phyloP scores from a whole-genome alignment of 2,888 invertebrate species.

The Hypselothyrea guttata region DNA sequence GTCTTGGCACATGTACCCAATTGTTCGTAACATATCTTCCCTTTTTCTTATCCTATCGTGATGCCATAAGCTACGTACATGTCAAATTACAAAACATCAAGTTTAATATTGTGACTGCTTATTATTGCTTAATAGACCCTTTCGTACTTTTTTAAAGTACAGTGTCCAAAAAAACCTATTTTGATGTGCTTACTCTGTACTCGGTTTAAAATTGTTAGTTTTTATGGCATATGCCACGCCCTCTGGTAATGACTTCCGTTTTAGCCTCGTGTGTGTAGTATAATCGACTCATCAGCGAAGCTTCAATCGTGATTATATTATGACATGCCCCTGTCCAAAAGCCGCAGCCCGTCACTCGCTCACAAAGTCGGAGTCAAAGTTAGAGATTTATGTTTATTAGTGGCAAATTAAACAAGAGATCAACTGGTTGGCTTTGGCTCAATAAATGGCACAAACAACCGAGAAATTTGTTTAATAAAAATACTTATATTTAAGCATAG shows the following conservation, averaged over 20 bases:
- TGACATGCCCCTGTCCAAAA: slow-evolving; percentile 52
- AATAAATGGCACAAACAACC: slow-evolving; percentile 58
- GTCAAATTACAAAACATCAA: no score
- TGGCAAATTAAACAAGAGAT: slow-evolving; percentile 60
- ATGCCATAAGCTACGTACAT: no score
- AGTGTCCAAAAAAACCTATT: not conserved
- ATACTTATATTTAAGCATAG: slow-evolving; percentile 2
- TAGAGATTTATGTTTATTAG: slow-evolving; percentile 55
- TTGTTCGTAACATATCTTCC: no score
- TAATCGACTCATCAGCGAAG: slow-evolving; percentile 40
- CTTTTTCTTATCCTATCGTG: no score
- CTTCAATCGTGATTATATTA: slow-evolving; percentile 35
- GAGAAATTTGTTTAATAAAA: slow-evolving; percentile 61
- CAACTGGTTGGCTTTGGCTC: slow-evolving; percentile 19
- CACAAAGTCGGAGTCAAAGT: slow-evolving; percentile 29
- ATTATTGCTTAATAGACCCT: no score
- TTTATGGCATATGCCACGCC: slow-evolving; percentile 47
- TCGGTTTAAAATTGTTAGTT: not conserved
- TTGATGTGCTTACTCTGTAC: no score
- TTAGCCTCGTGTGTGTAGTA: slow-evolving; percentile 26
- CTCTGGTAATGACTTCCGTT: slow-evolving; percentile 23
- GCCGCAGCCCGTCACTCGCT: slow-evolving; percentile 15
- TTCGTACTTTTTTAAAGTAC: no score
- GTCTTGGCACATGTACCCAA: no score
- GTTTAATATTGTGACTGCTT: no score